phyloP scores from a whole-genome alignment of 2,113 vertebrate genomes.

The Thamnophis sirtalis region DNA sequence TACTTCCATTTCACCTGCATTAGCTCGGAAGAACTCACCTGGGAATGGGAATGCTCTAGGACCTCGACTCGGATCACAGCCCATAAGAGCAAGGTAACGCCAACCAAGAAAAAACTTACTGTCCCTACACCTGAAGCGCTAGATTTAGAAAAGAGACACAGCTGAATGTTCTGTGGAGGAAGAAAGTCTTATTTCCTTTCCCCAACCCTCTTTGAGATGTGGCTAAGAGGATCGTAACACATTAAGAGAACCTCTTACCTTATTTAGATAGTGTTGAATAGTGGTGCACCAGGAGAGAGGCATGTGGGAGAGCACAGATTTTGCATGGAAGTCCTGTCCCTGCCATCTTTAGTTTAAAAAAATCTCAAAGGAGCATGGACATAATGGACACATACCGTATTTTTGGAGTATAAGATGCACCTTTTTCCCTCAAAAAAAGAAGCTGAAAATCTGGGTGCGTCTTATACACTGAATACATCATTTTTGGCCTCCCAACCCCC shows the following conservation, averaged over 20 bases:
- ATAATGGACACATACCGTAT: background rate
- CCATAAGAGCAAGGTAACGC: conserved; percentile 88
- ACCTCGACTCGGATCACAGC: conserved; percentile 84
- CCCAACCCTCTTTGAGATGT: background rate
- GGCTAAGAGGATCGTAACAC: background rate
- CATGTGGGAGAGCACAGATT: background rate
- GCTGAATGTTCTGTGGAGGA: background rate
- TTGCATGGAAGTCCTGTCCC: background rate
- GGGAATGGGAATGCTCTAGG: conserved; percentile 89
- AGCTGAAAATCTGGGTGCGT: too few species aligned
- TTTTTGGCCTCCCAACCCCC: too few species aligned
- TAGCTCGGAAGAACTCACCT: conserved; percentile 93
- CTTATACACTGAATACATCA: too few species aligned
- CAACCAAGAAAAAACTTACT: background rate
- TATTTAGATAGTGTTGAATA: background rate
- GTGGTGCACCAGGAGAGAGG: background rate
- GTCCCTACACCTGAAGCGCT: background rate
- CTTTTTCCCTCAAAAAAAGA: too few species aligned
- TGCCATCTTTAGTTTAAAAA: background rate
- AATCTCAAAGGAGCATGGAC: background rate
- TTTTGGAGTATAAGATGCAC: too few species aligned
- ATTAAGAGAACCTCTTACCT: background rate
- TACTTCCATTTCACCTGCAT: conserved; percentile 95
- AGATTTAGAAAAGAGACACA: background rate
- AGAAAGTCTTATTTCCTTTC: background rate